A percentile compares a stretch with the other conserved stretches of the same genome.
Conservation (phyloP, 2,888 invertebrate genomes). For the Lamproptera curius region DNA sequence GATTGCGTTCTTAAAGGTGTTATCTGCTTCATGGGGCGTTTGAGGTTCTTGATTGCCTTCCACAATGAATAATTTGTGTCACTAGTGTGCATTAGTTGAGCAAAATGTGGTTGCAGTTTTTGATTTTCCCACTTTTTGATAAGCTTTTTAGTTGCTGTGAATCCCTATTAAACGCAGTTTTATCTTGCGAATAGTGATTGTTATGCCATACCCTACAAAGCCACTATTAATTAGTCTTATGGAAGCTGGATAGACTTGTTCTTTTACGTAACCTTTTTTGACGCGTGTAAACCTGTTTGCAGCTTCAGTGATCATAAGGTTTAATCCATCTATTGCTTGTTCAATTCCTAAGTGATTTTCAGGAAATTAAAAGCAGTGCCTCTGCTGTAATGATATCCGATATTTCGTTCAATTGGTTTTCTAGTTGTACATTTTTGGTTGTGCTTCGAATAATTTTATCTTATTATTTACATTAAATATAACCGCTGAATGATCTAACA, state of each 20-base stretch:
- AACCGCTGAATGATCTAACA: neutral
- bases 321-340: neutral
- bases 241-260: neutral
- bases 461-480: neutral
- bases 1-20: conserved; percentile 2
- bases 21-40: conserved; percentile 5
- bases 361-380: neutral
- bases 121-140: neutral
- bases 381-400: neutral
- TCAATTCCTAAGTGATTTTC: neutral
- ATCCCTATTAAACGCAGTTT: conserved; percentile 7
- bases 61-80: conserved; percentile 14
- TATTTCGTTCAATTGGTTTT: neutral
- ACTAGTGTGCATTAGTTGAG: neutral
- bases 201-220: conserved; percentile 10
- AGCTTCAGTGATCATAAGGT: neutral
- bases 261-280: neutral
- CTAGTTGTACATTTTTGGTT: conserved; percentile 8
- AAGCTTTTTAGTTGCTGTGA: conserved; percentile 2
- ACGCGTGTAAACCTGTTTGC: neutral
- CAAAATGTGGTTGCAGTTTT: neutral
- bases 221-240: neutral
- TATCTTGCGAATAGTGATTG: conserved; percentile 9
- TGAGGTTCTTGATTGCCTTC: conserved; percentile 11
- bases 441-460: neutral